Percentiles rank a stretch among this genome's conserved stretches.
These are phyloP conservation scores for Onychomys torridus DNA, from an alignment of 2,797 vertebrate genomes.

Conservation along the genomic window DNA sequence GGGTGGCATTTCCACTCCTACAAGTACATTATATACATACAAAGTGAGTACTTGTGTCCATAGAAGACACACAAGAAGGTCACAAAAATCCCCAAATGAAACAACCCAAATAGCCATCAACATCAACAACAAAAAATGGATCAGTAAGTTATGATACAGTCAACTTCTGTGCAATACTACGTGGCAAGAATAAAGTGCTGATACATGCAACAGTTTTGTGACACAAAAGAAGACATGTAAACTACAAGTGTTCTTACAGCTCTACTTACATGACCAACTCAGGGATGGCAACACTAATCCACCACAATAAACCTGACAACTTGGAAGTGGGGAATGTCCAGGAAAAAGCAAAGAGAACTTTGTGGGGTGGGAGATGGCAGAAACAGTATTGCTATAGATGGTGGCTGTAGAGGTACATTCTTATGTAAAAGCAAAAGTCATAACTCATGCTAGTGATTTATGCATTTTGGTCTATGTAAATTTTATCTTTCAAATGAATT, in stretches of 20 bases:
- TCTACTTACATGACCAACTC: conserved; percentile 52
- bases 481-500: conserved; percentile 21
- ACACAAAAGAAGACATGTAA: neutral
- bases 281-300: conserved; percentile 32
- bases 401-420: neutral
- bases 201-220: neutral
- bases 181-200: conserved; percentile 45
- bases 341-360: conserved; percentile 35
- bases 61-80: conserved; percentile 16
- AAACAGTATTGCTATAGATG: conserved; percentile 36
- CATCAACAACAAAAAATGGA: neutral
- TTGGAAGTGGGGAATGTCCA: neutral
- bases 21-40: neutral
- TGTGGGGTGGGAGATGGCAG: neutral
- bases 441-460: neutral
- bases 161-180: conserved; percentile 30
- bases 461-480: conserved; percentile 48
- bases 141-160: neutral
- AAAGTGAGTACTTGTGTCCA: neutral
- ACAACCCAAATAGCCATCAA: conserved; percentile 15
- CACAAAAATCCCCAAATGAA: conserved; percentile 52
- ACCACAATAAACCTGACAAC: neutral
- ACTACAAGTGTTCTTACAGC: neutral
- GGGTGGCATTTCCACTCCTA: neutral
- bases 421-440: conserved; percentile 3